Evolutionary conservation across 2,888 invertebrate genomes (phyloP).

Genomic region (Thera obeliscata): DNA sequence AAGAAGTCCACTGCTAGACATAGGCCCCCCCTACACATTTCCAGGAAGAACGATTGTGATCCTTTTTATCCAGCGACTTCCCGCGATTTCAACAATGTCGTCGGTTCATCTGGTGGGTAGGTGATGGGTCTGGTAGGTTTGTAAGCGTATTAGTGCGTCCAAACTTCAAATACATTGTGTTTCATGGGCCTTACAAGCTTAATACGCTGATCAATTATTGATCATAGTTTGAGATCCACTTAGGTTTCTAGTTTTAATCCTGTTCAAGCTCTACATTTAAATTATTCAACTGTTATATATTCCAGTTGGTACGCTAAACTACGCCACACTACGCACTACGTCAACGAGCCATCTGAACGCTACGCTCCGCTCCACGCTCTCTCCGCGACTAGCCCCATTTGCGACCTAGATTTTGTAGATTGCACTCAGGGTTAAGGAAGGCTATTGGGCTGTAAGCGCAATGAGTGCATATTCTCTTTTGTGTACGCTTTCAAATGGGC

Average conservation of each 20-base stretch:
- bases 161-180: no score
- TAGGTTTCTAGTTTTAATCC: no score
- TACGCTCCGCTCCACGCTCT: constrained; percentile 14
- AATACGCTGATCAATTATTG: no score
- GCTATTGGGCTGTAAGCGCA: constrained; percentile 34
- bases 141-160: neutral
- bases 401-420: constrained; percentile 44
- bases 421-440: constrained; percentile 43
- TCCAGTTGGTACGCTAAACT: neutral
- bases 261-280: no score
- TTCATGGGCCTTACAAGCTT: no score
- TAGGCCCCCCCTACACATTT: no score
- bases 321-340: constrained; percentile 9
- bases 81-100: no score
- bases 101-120: neutral
- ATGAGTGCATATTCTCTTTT: constrained; percentile 32
- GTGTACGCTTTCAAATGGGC: constrained; percentile 30
- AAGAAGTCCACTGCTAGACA: no score
- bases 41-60: no score
- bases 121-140: constrained; percentile 2
- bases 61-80: no score
- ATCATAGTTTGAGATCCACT: no score
- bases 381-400: constrained; percentile 29
- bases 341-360: neutral
- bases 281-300: neutral